phyloP scores from a whole-genome alignment of 2,113 vertebrate species.

The Nyctibius bracteatus region DNA sequence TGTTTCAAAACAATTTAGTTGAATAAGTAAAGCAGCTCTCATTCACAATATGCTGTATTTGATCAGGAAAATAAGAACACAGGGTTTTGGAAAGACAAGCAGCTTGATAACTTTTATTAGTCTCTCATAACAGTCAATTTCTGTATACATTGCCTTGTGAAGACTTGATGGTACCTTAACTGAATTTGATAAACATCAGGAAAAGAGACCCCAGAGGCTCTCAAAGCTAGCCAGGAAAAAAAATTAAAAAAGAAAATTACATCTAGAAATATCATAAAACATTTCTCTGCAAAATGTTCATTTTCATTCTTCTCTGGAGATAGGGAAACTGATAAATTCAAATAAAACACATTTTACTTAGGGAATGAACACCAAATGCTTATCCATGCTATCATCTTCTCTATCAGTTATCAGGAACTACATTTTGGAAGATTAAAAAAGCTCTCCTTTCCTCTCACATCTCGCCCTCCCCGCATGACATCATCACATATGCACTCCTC shows the following conservation, averaged over 20 bases:
- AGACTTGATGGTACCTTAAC: background rate
- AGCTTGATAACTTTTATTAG: background rate
- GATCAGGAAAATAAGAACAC: background rate
- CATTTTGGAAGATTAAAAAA: background rate
- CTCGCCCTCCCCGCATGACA: background rate
- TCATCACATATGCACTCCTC: background rate
- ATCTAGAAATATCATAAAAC: background rate
- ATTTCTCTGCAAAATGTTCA: background rate
- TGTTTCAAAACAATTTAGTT: background rate
- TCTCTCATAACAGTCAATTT: background rate
- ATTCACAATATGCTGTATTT: background rate
- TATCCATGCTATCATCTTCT: background rate
- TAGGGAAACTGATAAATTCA: background rate
- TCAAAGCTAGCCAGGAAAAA: background rate
- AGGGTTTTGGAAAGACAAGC: background rate
- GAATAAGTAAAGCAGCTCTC: background rate
- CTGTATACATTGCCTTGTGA: background rate
- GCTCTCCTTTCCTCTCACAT: background rate
- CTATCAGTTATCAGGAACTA: background rate
- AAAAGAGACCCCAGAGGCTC: background rate
- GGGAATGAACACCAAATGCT: background rate
- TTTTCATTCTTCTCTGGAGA: conserved; percentile 18
- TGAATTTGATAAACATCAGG: background rate
- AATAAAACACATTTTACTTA: background rate
- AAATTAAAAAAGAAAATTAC: background rate